A percentile compares a stretch with the other conserved stretches of the same genome.
Conservation (phyloP, 2,888 invertebrate genomes). For the Calliopum simillimum region DNA sequence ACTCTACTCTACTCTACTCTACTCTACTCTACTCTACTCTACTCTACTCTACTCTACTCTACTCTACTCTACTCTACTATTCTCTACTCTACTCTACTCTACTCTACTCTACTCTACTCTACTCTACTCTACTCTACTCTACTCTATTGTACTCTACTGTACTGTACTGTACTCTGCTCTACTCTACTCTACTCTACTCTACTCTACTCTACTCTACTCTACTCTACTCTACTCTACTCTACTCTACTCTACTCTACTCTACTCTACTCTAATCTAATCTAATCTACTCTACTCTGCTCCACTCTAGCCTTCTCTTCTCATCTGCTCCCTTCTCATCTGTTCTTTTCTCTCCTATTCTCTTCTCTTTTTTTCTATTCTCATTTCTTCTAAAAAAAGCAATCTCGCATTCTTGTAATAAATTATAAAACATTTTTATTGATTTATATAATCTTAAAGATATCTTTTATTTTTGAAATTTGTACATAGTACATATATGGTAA, state of each 20-base stretch:
- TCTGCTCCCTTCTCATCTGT: too few species aligned
- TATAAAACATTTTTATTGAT: neutral
- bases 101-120: neutral
- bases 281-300: too few species aligned
- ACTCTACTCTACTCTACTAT: neutral
- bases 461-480: neutral
- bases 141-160: neutral
- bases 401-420: too few species aligned
- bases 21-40: neutral
- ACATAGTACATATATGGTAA: too few species aligned
- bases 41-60: neutral
- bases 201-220: neutral
- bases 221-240: neutral
- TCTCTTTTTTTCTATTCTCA: too few species aligned
- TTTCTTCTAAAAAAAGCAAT: too few species aligned
- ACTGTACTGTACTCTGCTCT: neutral
- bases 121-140: neutral
- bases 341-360: too few species aligned
- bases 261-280: too few species aligned
- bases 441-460: neutral
- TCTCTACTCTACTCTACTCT: too few species aligned
- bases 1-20: conserved; percentile 9
- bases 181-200: neutral
- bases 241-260: neutral
- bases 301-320: too few species aligned